Conservation (phyloP, 2,888 invertebrate species). For the Adineta ricciae region DNA sequence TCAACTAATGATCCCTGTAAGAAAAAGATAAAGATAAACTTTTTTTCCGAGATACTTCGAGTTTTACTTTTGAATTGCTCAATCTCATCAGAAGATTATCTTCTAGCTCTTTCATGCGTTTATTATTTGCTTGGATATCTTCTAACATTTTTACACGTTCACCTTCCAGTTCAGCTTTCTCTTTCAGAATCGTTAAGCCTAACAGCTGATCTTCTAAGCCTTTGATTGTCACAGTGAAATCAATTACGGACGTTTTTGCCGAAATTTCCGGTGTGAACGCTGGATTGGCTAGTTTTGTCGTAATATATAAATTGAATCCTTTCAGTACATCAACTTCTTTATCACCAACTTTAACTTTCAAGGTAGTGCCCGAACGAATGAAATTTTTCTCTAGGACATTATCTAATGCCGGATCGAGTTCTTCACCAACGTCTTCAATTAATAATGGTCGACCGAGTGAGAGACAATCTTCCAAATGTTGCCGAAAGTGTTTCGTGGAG, state of each 20-base stretch:
- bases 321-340: constrained; percentile 51
- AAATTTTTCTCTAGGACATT: constrained; percentile 51
- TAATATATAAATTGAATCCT: constrained; percentile 48
- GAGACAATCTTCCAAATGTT: constrained; percentile 49
- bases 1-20: constrained; percentile 49
- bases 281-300: constrained; percentile 50
- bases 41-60: constrained; percentile 25
- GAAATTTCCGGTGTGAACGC: constrained; percentile 50
- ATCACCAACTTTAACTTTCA: constrained; percentile 49
- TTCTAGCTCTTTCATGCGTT: constrained; percentile 51
- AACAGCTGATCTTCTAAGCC: constrained; percentile 51
- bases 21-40: neutral
- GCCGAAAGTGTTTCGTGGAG: constrained; percentile 50
- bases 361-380: constrained; percentile 47
- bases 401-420: constrained; percentile 50
- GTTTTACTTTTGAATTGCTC: constrained; percentile 42
- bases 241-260: constrained; percentile 49
- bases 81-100: constrained; percentile 48
- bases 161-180: constrained; percentile 50
- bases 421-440: constrained; percentile 49
- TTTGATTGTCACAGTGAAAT: constrained; percentile 51
- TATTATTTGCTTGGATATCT: constrained; percentile 49
- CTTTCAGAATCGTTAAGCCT: constrained; percentile 49
- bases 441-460: constrained; percentile 49
- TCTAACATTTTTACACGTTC: constrained; percentile 49